phyloP scores from a whole-genome alignment of 2,113 vertebrate genomes.

The human (Homo sapiens) region GRCh38 chr2:163388001-163388500 shows the following conservation, averaged over 20 bases:
- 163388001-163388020: not conserved
- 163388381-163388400: conserved; percentile 42
- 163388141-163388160: not conserved
- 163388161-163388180: not conserved
- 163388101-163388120: not conserved
- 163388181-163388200: conserved; percentile 1
- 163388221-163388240: conserved; percentile 35
- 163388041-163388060: not conserved
- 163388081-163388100: not conserved
- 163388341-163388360: conserved; percentile 24
- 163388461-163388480: not conserved
- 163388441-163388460: conserved; percentile 13
- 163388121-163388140: not conserved
- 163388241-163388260: not conserved
- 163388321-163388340: conserved; percentile 3
- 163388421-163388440: conserved; percentile 28
- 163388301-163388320: conserved; percentile 26
- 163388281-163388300: conserved; percentile 31
- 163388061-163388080: not conserved
- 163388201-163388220: conserved; percentile 31
- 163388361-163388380: not conserved
- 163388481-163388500: not conserved
- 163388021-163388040: not conserved
- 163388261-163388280: conserved; percentile 48
- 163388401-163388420: conserved; percentile 15